phyloP scores from a whole-genome alignment of 2,888 invertebrate species.

The Patella depressa region DNA sequence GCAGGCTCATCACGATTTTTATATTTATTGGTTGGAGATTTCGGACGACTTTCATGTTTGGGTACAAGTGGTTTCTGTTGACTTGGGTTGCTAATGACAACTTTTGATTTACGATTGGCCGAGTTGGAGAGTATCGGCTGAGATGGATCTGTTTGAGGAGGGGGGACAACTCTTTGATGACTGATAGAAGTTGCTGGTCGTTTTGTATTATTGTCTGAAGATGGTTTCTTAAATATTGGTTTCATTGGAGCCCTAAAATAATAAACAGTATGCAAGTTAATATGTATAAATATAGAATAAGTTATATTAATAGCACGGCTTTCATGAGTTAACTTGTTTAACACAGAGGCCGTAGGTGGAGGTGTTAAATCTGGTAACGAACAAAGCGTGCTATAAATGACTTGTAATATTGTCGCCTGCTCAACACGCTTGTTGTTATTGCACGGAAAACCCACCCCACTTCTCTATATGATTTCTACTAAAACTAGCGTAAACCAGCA shows the following conservation, averaged over 20 bases:
- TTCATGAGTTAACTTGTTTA: no score
- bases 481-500: no score
- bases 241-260: neutral
- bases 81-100: neutral
- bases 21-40: neutral
- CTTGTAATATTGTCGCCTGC: no score
- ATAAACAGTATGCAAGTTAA: neutral
- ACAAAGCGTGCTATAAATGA: no score
- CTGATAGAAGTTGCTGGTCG: neutral
- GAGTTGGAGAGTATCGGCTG: neutral
- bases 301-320: no score
- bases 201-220: neutral
- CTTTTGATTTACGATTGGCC: neutral
- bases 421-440: no score
- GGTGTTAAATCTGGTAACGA: no score
- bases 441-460: no score
- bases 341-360: no score
- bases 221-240: slow-evolving; percentile 1
- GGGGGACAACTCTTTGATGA: neutral
- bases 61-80: slow-evolving; percentile 3
- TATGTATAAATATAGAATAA: no score
- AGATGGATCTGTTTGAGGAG: neutral
- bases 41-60: neutral
- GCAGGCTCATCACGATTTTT: neutral
- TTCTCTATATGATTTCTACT: no score